Evolutionary conservation across 2,888 invertebrate species (phyloP), one percentile per base, ranked within the genome.

Genomic region (Athalia circularis): DNA sequence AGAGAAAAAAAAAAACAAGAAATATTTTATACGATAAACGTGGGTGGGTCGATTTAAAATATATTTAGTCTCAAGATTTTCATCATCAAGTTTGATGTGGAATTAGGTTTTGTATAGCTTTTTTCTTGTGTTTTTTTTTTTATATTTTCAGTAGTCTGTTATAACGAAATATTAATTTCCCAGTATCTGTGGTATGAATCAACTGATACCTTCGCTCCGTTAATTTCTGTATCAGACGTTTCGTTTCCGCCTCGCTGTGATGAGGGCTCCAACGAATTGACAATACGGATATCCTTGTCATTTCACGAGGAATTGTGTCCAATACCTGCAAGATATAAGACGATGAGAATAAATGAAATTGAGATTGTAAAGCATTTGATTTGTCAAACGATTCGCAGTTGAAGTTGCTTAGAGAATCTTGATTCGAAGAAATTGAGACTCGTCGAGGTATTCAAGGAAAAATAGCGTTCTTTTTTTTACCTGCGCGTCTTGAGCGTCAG

Each of bases 271-370:
- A 89, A 45, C 90, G 88, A 52, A 90, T 88, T 74, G 89, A 88
- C 67, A 90, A 79, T 15, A 88, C 85, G 13, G 87, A 87, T 86
- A 90, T 88, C 79, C 87, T 85, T 77, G 89, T 86, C 68, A 85
- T 83, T 50, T 89, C 88, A 90, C 90, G 89, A 5, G 90, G 90
- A 76, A 90, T 89, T 52, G 89, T 88, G 77, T 90, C 90, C 77
- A 90, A 86, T 11, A 90, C 88, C 90, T 90, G 83, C 29, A 29
- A 2, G 29, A 29, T 29, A 2, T 29, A 29, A 29, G 29, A 29
- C 2, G 2, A 29, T 29, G 29, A 29, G 2, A 29, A 29, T 29
- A 29, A 29, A 29, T 29, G 29, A 29, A 29, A 29, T 29, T 29
- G 2, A 29, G 29, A 29, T 29, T 29, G 29, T 29, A 2, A 29